Conservation (phyloP, 1,140 invertebrate species). For the Danaus melanippus region DNA sequence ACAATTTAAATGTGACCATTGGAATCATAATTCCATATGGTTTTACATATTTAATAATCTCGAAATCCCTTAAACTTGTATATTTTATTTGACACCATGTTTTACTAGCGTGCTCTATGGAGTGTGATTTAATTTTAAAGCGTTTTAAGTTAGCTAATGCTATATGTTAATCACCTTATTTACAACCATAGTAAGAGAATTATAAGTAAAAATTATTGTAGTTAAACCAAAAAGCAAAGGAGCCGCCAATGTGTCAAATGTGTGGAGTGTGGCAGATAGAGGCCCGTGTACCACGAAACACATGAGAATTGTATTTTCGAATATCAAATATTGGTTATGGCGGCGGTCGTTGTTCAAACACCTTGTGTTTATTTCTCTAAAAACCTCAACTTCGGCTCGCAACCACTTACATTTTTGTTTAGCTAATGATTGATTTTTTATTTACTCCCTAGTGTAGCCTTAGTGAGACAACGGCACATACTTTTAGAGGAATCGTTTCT, state of each 20-base stretch:
- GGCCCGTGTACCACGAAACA: constrained; percentile 57
- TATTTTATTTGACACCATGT: too few species aligned
- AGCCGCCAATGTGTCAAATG: constrained; percentile 60
- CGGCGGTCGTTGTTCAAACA: constrained; percentile 65
- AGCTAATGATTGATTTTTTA: constrained; percentile 66
- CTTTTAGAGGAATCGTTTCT: constrained; percentile 40
- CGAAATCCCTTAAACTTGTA: too few species aligned
- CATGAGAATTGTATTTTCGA: constrained; percentile 71
- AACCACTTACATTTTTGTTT: constrained; percentile 66
- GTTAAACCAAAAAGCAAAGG: constrained; percentile 28
- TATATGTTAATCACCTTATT: too few species aligned
- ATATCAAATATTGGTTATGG: constrained; percentile 68
- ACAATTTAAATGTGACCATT: constrained; percentile 9
- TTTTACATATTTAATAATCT: too few species aligned
- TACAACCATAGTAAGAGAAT: too few species aligned
- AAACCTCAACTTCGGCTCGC: constrained; percentile 57
- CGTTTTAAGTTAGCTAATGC: too few species aligned
- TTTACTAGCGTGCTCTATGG: too few species aligned
- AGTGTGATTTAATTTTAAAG: too few species aligned
- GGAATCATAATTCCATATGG: too few species aligned
- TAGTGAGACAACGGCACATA: constrained; percentile 46
- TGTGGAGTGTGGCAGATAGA: constrained; percentile 31
- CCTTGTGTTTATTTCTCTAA: constrained; percentile 69
- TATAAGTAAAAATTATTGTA: too few species aligned
- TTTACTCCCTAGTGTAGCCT: constrained; percentile 54